phyloP scores from a whole-genome alignment of 2,113 vertebrate genomes.

The Varanus salvator region DNA sequence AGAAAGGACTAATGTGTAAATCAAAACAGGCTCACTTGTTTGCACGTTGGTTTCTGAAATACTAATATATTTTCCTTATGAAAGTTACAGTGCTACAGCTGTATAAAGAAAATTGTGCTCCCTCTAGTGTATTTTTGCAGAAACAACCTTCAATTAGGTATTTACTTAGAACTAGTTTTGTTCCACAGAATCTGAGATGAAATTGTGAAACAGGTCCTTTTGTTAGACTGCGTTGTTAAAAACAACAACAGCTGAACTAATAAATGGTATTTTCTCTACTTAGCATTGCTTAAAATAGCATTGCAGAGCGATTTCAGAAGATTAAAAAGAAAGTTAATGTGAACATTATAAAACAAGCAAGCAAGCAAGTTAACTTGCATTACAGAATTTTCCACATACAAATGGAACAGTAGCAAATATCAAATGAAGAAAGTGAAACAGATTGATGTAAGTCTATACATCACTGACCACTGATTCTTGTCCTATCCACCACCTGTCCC shows the following conservation, averaged over 20 bases:
- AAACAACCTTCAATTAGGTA: not conserved
- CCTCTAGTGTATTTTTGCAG: conserved; percentile 36
- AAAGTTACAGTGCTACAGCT: not conserved
- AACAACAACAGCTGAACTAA: not conserved
- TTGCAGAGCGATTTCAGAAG: not conserved
- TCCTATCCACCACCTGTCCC: not conserved
- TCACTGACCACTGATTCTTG: not conserved
- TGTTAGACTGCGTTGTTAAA: conserved; percentile 10
- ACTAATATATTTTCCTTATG: not conserved
- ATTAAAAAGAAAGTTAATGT: not conserved
- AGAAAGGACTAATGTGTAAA: not conserved
- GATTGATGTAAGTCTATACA: not conserved
- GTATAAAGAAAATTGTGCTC: conserved; percentile 19
- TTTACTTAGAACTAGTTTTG: not conserved
- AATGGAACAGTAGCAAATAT: conserved; percentile 15
- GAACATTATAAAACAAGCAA: not conserved
- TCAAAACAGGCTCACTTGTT: not conserved
- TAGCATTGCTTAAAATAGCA: not conserved
- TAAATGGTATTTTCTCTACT: not conserved
- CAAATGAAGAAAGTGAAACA: not conserved
- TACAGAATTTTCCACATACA: not conserved
- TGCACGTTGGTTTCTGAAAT: not conserved
- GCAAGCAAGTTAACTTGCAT: not conserved
- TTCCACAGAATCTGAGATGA: not conserved
- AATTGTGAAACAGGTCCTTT: not conserved